Evolutionary conservation across 2,888 invertebrate species (phyloP).

Genomic region (Ariolimax columbianus): DNA sequence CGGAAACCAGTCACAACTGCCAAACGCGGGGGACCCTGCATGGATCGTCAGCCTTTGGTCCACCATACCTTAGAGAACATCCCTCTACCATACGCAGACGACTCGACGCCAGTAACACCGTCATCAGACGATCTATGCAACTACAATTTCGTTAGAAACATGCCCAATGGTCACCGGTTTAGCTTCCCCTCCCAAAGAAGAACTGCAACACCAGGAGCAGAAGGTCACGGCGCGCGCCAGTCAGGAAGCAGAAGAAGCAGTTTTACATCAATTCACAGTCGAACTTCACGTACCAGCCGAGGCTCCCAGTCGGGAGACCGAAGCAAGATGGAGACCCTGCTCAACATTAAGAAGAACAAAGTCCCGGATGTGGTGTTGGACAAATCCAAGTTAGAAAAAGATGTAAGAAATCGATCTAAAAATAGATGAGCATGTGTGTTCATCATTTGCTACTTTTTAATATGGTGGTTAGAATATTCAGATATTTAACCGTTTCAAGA

Average conservation of each 20-base stretch:
- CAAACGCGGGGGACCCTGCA: conserved; percentile 70
- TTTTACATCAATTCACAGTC: conserved; percentile 67
- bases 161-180: conserved; percentile 86
- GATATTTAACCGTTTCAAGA: too few species aligned
- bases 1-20: conserved; percentile 59
- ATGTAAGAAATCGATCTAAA: conserved; percentile 62
- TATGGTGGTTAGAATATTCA: too few species aligned
- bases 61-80: conserved; percentile 89
- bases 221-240: conserved; percentile 47
- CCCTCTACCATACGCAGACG: conserved; percentile 94
- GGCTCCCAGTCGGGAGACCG: conserved; percentile 85
- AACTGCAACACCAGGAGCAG: conserved; percentile 80
- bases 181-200: conserved; percentile 95
- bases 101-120: conserved; percentile 97
- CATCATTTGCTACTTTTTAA: too few species aligned
- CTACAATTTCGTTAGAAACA: conserved; percentile 81
- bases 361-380: conserved; percentile 78
- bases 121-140: conserved; percentile 91
- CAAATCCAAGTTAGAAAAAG: conserved; percentile 74
- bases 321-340: conserved; percentile 66
- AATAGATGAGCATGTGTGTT: too few species aligned
- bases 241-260: conserved; percentile 64
- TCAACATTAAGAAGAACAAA: conserved; percentile 71
- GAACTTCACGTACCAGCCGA: conserved; percentile 63
- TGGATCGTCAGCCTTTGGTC: conserved; percentile 95